Conservation (phyloP, 1,140 invertebrate genomes). For the Aphelinus certus region DNA sequence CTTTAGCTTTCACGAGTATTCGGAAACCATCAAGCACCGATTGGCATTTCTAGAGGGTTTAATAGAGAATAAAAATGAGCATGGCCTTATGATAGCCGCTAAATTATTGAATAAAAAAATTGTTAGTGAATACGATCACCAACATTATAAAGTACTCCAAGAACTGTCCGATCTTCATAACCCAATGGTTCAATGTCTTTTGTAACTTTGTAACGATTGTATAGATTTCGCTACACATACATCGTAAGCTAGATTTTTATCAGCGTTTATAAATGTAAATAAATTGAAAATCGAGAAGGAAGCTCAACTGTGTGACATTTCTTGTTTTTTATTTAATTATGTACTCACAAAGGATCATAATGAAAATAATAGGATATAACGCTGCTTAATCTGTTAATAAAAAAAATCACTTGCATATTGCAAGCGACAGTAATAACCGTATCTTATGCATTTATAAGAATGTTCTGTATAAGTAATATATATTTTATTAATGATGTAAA, state of each 20-base stretch:
- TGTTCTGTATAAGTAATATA: slow-evolving; percentile 52
- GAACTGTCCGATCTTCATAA: slow-evolving; percentile 33
- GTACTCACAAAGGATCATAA: not conserved
- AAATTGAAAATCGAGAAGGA: slow-evolving; percentile 16
- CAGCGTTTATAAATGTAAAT: slow-evolving; percentile 5
- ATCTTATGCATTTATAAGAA: slow-evolving; percentile 70
- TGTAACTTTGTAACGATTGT: slow-evolving; percentile 11
- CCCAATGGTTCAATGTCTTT: slow-evolving; percentile 36
- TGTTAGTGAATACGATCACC: not conserved
- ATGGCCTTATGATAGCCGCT: slow-evolving; percentile 38
- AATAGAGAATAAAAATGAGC: not conserved
- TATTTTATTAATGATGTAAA: slow-evolving; percentile 26
- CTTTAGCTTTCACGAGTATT: slow-evolving; percentile 33
- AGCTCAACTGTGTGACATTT: slow-evolving; percentile 29
- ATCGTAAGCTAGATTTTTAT: slow-evolving; percentile 12
- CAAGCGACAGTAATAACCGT: slow-evolving; percentile 63
- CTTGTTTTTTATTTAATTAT: slow-evolving; percentile 18
- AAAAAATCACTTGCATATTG: slow-evolving; percentile 65
- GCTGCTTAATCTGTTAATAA: no score
- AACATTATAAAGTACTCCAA: slow-evolving; percentile 32
- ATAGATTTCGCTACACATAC: slow-evolving; percentile 6
- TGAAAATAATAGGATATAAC: slow-evolving; percentile 4
- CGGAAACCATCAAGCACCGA: slow-evolving; percentile 1
- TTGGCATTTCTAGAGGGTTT: slow-evolving; percentile 41
- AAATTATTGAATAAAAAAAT: slow-evolving; percentile 27